Base-by-base conservation (phyloP, 53 echinoderm and acorn worm genomes). In the Echinarachnius parma region DNA sequence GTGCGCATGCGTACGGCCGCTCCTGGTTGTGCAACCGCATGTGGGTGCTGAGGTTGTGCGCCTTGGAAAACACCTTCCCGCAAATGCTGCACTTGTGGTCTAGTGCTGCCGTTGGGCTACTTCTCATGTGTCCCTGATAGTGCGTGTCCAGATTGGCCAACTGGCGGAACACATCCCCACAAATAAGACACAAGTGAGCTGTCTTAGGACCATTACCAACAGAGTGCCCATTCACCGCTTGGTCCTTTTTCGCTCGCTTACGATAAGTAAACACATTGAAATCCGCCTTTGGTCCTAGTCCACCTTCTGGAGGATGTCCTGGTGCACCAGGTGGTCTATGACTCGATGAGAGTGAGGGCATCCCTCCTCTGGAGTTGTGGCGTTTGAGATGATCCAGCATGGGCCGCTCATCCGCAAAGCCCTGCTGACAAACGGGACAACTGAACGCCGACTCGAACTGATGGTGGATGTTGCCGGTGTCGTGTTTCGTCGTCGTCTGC, bases 11-110 rank as follows among this genome's bases (percentile, higher is more conserved):
- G 67, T 76, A 82, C 16, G 82, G 83, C 24, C 77, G 45, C 62
- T 82, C 83, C 52, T 82, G 76, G 47, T 66, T 65, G 77, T 82
- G 83, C 18, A 64, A 53, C 3, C 70, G 70, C 53, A 69, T 53
- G 34, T 69, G 70, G 15, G 53, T 25, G 23, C 53, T 52, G 4
- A 69, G 53, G 37, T 69, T 69, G 54, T 53, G 26, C 20, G 53
- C 21, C 18, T 69, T 69, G 9, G 70, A 69, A 34, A 69, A 69
- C 53, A 69, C 70, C 53, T 69, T 69, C 19, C 70, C 70, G 34
- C 70, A 69, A 10, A 53, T 52, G 34, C 53, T 16, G 34, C 70
- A 69, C 70, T 69, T 69, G 25, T 69, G 70, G 35, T 69, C 70
- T 20, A 69, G 52, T 5, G 53, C 33, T 15, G 30, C 31, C 24